These are phyloP conservation scores for Mellivora capensis DNA, from an alignment of 2,113 vertebrate genomes.

Conservation along the genomic window DNA sequence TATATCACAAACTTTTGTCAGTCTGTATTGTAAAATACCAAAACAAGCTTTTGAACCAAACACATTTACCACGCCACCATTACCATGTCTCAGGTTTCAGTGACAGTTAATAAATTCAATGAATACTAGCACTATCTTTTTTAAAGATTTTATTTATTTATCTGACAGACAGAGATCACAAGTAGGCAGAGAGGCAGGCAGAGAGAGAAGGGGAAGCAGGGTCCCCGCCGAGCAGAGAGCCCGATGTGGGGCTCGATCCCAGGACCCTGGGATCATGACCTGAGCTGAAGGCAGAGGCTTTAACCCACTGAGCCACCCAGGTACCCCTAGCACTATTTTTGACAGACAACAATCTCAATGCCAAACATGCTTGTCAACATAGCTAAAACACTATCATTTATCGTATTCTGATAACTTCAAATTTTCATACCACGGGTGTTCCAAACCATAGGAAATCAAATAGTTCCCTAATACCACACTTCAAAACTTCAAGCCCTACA, in stretches of 20 bases:
- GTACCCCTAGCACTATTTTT: neutral
- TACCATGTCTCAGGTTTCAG: constrained; percentile 12
- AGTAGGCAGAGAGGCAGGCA: too few species aligned
- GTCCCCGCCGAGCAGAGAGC: too few species aligned
- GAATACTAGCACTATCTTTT: neutral
- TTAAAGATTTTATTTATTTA: too few species aligned
- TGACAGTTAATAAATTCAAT: constrained; percentile 30
- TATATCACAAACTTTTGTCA: neutral
- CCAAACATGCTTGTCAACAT: neutral
- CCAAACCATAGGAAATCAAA: constrained; percentile 28
- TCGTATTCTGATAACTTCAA: neutral
- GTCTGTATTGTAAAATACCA: neutral
- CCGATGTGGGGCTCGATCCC: too few species aligned
- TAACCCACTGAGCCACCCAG: too few species aligned
- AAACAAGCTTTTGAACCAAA: constrained; percentile 36
- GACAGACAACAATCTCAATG: neutral
- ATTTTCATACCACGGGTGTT: neutral
- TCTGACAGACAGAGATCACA: too few species aligned
- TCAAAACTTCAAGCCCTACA: neutral
- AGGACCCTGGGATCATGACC: too few species aligned
- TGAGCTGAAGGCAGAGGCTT: too few species aligned
- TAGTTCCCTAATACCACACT: neutral
- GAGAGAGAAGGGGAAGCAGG: too few species aligned
- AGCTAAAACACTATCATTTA: constrained; percentile 7
- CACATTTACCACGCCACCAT: neutral